Base-by-base conservation (phyloP, 2,888 invertebrate species). In the Athalia rosae region DNA sequence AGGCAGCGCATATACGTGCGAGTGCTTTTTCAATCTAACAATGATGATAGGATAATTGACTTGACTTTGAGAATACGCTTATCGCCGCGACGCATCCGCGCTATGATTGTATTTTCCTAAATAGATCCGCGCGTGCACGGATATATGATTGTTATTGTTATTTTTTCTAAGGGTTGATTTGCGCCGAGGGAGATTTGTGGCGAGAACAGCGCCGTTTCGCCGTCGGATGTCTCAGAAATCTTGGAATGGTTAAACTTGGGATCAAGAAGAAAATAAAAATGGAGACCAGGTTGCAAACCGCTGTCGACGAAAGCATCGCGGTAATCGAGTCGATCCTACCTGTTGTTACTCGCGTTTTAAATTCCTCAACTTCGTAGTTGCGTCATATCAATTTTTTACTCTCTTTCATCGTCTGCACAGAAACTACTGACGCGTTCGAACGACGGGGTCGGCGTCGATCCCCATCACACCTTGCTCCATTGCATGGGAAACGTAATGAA, bases 171-270 rank as follows among this genome's bases (percentile, higher is more conserved):
- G 97, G 97, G 80, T 90, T 97, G 41, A 95, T 97, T 83, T 95
- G 96, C 83, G 94, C 97, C 2, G 95, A 96, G 88, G 97, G 96
- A 0, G 92, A 92, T 3, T 89, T 95, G 13, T 97, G 97, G 97
- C 94, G 93, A 87, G 95, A 96, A 83, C 97, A 97, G 85, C 92
- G 97, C 78, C 94, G 93, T 83, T 94, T 96, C 84, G 92, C 95
- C 3, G 91, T 93, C 11, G 91, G 91, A n/a, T 95, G 94, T 91
- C 90, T 97, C 4, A 94, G 95, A 87, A 92, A 93, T 83, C 92
- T 95, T 82, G 96, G 96, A 4, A 93, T 94, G 92, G 92, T 93
- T 64, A 95, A 94, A 85, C 92, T 92, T 80, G 93, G 94, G 63
- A 84, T 90, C 11, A 92, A 92, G 71, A 91, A 94, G 45, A 91